A percentile compares a stretch with the other conserved stretches of the same genome.
Evolutionary conservation across 2,797 vertebrate genomes (phyloP).

Genomic region (Etheostoma perlongum): DNA sequence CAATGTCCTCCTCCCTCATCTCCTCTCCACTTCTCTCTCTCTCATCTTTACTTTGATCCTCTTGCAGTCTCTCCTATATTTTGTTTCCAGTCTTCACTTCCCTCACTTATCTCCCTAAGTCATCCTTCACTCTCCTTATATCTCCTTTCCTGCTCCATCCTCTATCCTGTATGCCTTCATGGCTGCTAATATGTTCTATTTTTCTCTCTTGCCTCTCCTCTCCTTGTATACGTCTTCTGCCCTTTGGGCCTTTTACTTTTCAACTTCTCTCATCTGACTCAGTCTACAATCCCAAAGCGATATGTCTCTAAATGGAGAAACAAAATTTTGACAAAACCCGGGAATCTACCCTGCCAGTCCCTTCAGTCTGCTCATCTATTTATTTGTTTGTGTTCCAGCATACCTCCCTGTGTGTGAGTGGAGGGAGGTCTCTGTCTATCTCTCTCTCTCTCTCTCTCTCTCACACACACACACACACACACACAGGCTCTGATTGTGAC

Average conservation of each 20-base stretch:
- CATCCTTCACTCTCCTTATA: slow-evolving; percentile 8
- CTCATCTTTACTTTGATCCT: slow-evolving; percentile 56
- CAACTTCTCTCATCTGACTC: slow-evolving; percentile 47
- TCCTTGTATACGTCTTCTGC: slow-evolving; percentile 12
- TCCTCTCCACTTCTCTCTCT: slow-evolving; percentile 23
- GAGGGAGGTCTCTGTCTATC: too few relatives aligned
- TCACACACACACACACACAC: slow-evolving; percentile 44
- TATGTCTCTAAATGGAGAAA: slow-evolving; percentile 58
- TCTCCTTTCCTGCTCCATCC: slow-evolving; percentile 22
- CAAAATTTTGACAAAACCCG: slow-evolving; percentile 53
- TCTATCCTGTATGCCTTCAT: background rate
- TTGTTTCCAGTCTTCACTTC: slow-evolving; percentile 22
- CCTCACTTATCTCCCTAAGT: slow-evolving; percentile 13
- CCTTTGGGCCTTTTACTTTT: slow-evolving; percentile 44
- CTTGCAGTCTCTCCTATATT: slow-evolving; percentile 35
- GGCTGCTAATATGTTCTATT: background rate
- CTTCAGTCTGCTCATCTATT: slow-evolving; percentile 65
- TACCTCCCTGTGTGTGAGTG: slow-evolving; percentile 6
- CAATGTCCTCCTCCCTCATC: slow-evolving; percentile 43
- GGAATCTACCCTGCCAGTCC: slow-evolving; percentile 49
- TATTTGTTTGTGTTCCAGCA: slow-evolving; percentile 57
- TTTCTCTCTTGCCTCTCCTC: slow-evolving; percentile 5
- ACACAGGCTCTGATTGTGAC: slow-evolving; percentile 71
- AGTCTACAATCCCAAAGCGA: slow-evolving; percentile 38
- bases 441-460: too few relatives aligned